Percentiles rank a stretch among this genome's conserved stretches.
Evolutionary conservation across 2,113 vertebrate species (phyloP).

Genomic region (Thalassoma bifasciatum): DNA sequence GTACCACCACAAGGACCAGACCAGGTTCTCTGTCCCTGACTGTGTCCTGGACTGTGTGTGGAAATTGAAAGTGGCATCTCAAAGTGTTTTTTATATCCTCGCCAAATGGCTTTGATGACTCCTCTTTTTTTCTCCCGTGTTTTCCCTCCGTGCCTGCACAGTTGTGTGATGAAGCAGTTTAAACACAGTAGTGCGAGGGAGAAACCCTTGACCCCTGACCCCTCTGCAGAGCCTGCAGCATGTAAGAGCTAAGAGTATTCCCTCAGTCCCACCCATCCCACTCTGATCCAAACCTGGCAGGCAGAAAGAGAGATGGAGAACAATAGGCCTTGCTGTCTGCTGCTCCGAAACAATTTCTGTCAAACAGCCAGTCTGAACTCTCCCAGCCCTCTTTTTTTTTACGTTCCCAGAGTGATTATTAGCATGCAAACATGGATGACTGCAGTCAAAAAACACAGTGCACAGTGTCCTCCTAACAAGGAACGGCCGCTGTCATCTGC

Average conservation of each 20-base stretch:
- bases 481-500: background rate
- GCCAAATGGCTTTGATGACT: conserved; percentile 74
- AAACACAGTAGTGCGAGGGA: conserved; percentile 66
- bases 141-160: conserved; percentile 52
- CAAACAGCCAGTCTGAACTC: conserved; percentile 61
- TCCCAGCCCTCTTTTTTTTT: conserved; percentile 50
- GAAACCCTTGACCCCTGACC: conserved; percentile 80
- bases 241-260: conserved; percentile 71
- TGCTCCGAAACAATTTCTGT: conserved; percentile 66
- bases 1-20: conserved; percentile 74
- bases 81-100: conserved; percentile 78
- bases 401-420: conserved; percentile 58
- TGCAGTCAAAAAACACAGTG: conserved; percentile 20
- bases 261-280: conserved; percentile 65
- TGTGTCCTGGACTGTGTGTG: conserved; percentile 65
- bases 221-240: conserved; percentile 65
- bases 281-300: conserved; percentile 75
- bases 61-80: conserved; percentile 83
- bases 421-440: conserved; percentile 60
- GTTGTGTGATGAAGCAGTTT: conserved; percentile 62
- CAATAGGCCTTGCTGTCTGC: conserved; percentile 74
- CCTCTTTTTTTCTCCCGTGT: conserved; percentile 59
- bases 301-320: conserved; percentile 72
- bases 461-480: conserved; percentile 2
- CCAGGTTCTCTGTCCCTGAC: conserved; percentile 76